Evolutionary conservation across 1,140 invertebrate genomes (phyloP).

Genomic region (Brachionus paranguensis): DNA sequence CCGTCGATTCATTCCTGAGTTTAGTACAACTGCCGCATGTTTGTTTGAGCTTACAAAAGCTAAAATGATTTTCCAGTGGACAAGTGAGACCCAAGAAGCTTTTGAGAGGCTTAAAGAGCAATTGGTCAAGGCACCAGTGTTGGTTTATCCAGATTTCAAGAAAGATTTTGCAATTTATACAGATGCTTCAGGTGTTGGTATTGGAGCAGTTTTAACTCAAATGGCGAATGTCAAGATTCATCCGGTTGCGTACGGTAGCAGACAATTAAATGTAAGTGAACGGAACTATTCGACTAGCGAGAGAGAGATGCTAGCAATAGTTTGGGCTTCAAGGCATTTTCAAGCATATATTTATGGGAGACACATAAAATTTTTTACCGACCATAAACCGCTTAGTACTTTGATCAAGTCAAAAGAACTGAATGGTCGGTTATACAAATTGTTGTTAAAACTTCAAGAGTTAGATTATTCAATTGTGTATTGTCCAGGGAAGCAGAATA

Average conservation of each 20-base stretch:
- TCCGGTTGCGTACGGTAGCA: slow-evolving; percentile 44
- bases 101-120: slow-evolving; percentile 41
- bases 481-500: slow-evolving; percentile 13
- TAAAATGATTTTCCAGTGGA: slow-evolving; percentile 41
- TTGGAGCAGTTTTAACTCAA: slow-evolving; percentile 43
- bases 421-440: neutral
- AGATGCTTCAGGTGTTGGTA: slow-evolving; percentile 42
- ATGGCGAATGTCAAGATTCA: slow-evolving; percentile 42
- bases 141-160: slow-evolving; percentile 30
- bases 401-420: neutral
- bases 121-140: slow-evolving; percentile 36
- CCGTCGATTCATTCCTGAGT: slow-evolving; percentile 44
- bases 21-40: slow-evolving; percentile 40
- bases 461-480: neutral
- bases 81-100: neutral
- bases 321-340: slow-evolving; percentile 43
- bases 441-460: neutral
- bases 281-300: slow-evolving; percentile 44
- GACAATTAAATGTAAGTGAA: slow-evolving; percentile 41
- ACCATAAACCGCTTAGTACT: slow-evolving; percentile 44
- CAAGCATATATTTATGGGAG: slow-evolving; percentile 43
- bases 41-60: slow-evolving; percentile 28
- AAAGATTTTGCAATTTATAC: slow-evolving; percentile 42
- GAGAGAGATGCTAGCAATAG: slow-evolving; percentile 44
- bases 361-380: slow-evolving; percentile 43